Conservation (phyloP, 2,888 invertebrate species). For the Bombylius major region DNA sequence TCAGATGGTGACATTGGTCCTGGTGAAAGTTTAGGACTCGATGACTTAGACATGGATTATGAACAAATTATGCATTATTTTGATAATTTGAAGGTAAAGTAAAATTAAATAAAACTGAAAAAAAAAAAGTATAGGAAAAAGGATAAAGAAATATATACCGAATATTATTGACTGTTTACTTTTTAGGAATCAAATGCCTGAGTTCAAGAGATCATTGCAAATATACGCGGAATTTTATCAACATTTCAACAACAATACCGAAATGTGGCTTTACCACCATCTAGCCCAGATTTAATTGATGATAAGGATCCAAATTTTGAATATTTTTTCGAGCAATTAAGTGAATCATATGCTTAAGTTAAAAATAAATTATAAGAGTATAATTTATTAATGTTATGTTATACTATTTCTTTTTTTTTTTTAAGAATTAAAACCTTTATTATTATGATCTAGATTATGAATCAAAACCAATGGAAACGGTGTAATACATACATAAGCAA, state of each 20-base stretch:
- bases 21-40: slow-evolving; percentile 55
- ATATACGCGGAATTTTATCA: slow-evolving; percentile 65
- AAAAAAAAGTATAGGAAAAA: background rate
- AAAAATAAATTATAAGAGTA: background rate
- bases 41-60: slow-evolving; percentile 89
- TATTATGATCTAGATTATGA: no score
- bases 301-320: slow-evolving; percentile 43
- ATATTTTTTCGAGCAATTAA: slow-evolving; percentile 51
- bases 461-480: no score
- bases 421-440: no score
- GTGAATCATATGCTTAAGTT: slow-evolving; percentile 50
- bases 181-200: slow-evolving; percentile 77
- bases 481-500: background rate
- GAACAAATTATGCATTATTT: slow-evolving; percentile 97
- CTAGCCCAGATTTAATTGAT: slow-evolving; percentile 33
- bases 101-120: background rate
- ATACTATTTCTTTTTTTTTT: no score
- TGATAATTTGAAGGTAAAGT: slow-evolving; percentile 83
- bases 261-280: slow-evolving; percentile 38
- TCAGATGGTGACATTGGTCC: slow-evolving; percentile 39
- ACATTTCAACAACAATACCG: slow-evolving; percentile 48
- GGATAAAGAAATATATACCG: no score
- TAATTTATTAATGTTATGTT: no score
- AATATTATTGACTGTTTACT: slow-evolving; percentile 31
- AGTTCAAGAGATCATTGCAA: slow-evolving; percentile 78